A percentile compares a stretch with the other conserved stretches of the same genome.
phyloP scores from a whole-genome alignment of 1,140 invertebrate genomes.

The Sycophaga agraensis region DNA sequence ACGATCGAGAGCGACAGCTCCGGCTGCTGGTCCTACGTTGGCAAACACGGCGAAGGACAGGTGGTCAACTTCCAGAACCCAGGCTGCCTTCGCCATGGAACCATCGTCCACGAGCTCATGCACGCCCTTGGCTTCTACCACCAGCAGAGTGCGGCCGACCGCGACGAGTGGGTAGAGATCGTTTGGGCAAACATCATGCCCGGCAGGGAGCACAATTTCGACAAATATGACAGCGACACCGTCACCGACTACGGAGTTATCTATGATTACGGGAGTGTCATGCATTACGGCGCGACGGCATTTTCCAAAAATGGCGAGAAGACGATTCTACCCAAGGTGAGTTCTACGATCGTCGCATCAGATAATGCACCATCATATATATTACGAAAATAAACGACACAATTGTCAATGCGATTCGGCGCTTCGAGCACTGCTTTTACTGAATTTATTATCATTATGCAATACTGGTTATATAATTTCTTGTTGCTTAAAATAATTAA shows the following conservation, averaged over 20 bases:
- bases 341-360: no score
- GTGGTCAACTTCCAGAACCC: conserved; percentile 61
- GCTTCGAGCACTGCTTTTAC: no score
- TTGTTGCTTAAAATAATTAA: not conserved
- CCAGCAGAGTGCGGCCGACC: conserved; percentile 67
- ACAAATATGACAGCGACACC: conserved; percentile 65
- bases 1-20: conserved; percentile 44
- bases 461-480: no score
- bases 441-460: no score
- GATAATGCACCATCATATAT: no score
- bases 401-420: no score
- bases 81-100: conserved; percentile 62
- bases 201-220: conserved; percentile 67
- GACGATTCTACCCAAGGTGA: conserved; percentile 66
- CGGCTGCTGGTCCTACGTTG: conserved; percentile 63
- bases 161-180: conserved; percentile 67
- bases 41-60: conserved; percentile 60
- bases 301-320: conserved; percentile 68
- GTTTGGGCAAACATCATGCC: conserved; percentile 50
- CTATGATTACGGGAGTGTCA: conserved; percentile 73
- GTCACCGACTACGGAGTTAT: conserved; percentile 64
- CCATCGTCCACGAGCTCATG: conserved; percentile 67
- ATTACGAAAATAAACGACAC: no score
- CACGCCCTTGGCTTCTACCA: conserved; percentile 71
- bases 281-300: conserved; percentile 71